Evolutionary conservation across 2,888 invertebrate genomes (phyloP), one percentile per base, ranked within the genome.

Genomic region (Sepioteuthis lessoniana): DNA sequence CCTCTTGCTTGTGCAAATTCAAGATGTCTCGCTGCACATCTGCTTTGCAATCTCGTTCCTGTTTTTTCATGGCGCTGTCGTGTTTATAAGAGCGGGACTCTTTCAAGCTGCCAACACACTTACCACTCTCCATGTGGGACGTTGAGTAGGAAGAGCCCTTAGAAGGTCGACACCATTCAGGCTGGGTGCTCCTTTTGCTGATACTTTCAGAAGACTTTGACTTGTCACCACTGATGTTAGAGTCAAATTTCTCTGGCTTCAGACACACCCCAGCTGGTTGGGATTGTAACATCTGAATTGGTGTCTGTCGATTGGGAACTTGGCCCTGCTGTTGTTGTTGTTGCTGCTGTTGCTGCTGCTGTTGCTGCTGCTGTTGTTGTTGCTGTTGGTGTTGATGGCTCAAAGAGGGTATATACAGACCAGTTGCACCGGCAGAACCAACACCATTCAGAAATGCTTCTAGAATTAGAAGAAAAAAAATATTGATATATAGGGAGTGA

Each of bases 371-470:
- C 13, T 90, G 90, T 10, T 31, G 35, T 16, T 90, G 90, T 35
- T 90, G 90, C 21, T 91, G 91, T 38, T 37, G 42, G 37, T 93
- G 93, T 60, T 93, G 93, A 37, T 93, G 93, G 28, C 93, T 35
- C 16, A 93, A 38, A 60, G 93, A 60, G 5, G 93, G 50, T 35
- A 50, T 60, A 28, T 93, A 93, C 93, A 93, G 37, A 60, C 93
- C 55, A 50, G 93, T 60, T n/a, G 93, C 60, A 93, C 55, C 50
- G 35, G 55, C 35, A 19, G 93, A 93, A 55, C 93, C 93, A 60
- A 93, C 93, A 35, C 93, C 93, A 60, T 93, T 93, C 35, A 93
- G 25, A 60, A 93, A 93, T 37, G 93, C 93, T 60, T 93, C 93
- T 93, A 50, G 3, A 60, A 38, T 50, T 25, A 93, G 16, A 50